phyloP scores from a whole-genome alignment of 2,113 vertebrate species.

The Epinephelus cyanopodus region DNA sequence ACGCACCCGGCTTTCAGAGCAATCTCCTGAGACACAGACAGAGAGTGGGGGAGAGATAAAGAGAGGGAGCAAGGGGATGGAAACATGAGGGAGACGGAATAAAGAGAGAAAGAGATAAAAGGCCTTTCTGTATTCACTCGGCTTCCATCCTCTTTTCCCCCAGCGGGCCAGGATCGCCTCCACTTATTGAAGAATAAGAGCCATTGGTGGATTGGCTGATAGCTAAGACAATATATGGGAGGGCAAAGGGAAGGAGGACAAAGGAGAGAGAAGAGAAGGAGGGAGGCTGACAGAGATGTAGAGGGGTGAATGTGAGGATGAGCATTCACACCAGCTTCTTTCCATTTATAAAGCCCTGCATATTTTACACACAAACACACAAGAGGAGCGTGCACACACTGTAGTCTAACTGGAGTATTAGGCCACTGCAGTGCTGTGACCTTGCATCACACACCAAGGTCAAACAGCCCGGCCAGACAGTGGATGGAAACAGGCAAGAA shows the following conservation, averaged over 20 bases:
- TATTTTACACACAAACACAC: constrained; percentile 50
- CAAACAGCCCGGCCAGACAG: constrained; percentile 37
- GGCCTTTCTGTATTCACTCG: constrained; percentile 68
- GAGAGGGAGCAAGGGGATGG: constrained; percentile 49
- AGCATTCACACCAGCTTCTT: constrained; percentile 23
- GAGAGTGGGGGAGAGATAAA: constrained; percentile 49
- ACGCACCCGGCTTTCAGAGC: constrained; percentile 52
- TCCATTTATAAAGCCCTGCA: constrained; percentile 31
- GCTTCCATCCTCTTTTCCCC: constrained; percentile 57
- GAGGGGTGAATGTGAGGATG: constrained; percentile 19
- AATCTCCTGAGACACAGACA: constrained; percentile 56
- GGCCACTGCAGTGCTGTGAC: constrained; percentile 55
- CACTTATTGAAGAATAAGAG: constrained; percentile 71
- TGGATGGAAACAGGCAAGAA: constrained; percentile 19
- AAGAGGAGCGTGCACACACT: constrained; percentile 12
- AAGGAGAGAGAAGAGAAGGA: constrained; percentile 26
- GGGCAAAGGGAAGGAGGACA: constrained; percentile 51
- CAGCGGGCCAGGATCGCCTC: constrained; percentile 60
- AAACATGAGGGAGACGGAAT: constrained; percentile 66
- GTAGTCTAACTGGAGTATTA: constrained; percentile 32
- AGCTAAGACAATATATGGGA: constrained; percentile 67
- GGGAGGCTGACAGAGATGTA: constrained; percentile 20
- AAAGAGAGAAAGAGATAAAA: constrained; percentile 75
- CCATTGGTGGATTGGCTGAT: constrained; percentile 66
- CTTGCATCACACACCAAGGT: constrained; percentile 63